phyloP scores from a whole-genome alignment of 2,113 vertebrate genomes.

The Leptosomus discolor region DNA sequence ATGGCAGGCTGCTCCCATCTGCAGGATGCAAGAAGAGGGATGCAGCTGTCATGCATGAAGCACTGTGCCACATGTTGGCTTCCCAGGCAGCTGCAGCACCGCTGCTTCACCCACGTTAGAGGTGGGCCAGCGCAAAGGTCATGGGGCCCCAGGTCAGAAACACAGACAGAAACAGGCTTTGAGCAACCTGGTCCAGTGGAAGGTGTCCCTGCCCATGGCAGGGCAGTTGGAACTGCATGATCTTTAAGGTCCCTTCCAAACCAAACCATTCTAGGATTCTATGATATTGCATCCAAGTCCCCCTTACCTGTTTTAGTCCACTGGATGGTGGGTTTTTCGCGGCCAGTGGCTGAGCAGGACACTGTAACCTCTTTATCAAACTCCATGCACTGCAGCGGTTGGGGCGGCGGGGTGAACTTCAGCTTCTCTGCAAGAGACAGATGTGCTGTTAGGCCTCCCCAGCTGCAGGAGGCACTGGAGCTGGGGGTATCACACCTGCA shows the following conservation, averaged over 20 bases:
- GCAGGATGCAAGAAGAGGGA: not conserved
- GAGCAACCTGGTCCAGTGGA: too few species aligned
- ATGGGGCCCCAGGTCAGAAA: not conserved
- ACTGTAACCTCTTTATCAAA: slow-evolving; percentile 88
- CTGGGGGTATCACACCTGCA: not conserved
- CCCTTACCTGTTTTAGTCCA: slow-evolving; percentile 90
- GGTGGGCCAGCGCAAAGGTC: fast-evolving
- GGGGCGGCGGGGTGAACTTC: slow-evolving; percentile 93
- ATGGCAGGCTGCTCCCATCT: slow-evolving; percentile 88
- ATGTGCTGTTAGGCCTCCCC: not conserved
- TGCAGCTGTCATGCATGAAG: not conserved
- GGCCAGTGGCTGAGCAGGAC: slow-evolving; percentile 89
- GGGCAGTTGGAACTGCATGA: too few species aligned
- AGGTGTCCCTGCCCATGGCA: too few species aligned
- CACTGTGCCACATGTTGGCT: fast-evolving
- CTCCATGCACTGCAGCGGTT: slow-evolving; percentile 90
- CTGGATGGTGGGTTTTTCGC: slow-evolving; percentile 85
- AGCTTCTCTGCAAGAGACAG: slow-evolving; percentile 86
- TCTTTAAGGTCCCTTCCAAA: too few species aligned
- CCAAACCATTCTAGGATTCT: too few species aligned
- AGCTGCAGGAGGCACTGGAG: not conserved
- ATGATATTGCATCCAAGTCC: not conserved
- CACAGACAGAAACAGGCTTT: too few species aligned
- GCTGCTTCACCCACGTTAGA: fast-evolving
- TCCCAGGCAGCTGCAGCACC: not conserved